Percentiles rank a stretch among this genome's conserved stretches.
These are phyloP conservation scores for Aplysia californica DNA, from an alignment of 1,140 invertebrate species.

Conservation along the genomic window DNA sequence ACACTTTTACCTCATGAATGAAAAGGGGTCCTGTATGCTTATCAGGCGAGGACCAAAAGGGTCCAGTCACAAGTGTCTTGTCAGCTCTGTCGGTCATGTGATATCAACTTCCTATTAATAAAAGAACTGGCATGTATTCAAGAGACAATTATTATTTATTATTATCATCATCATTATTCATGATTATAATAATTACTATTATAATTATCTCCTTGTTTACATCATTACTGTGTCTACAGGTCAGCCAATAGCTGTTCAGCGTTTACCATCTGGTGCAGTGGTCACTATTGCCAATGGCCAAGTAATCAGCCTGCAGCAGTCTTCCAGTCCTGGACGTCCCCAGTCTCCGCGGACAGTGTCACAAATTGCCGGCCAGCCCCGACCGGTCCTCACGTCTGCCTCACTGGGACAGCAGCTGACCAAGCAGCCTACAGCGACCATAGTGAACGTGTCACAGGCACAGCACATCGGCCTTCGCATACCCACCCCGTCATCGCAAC, in stretches of 20 bases:
- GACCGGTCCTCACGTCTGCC: neutral
- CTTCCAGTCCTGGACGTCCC: neutral
- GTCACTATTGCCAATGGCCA: neutral
- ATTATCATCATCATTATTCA: too few species aligned
- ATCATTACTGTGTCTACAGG: too few species aligned
- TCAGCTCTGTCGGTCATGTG: too few species aligned
- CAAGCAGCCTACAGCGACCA: neutral
- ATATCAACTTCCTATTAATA: too few species aligned
- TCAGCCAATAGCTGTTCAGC: conserved; percentile 13
- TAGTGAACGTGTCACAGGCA: neutral
- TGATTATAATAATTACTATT: too few species aligned
- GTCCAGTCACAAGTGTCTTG: too few species aligned
- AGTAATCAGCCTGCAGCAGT: neutral
- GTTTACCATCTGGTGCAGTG: neutral
- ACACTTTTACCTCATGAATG: too few species aligned
- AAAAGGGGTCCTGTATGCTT: too few species aligned
- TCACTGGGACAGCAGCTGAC: neutral
- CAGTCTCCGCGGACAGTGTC: neutral
- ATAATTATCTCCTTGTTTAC: too few species aligned
- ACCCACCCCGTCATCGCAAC: neutral
- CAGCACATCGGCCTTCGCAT: conserved; percentile 7
- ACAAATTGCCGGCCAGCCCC: neutral
- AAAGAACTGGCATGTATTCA: too few species aligned
- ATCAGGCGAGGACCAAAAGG: too few species aligned
- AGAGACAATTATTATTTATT: too few species aligned